Evolutionary conservation across 2,888 invertebrate species (phyloP), one percentile per base, ranked within the genome.

Genomic region (Timema podura): DNA sequence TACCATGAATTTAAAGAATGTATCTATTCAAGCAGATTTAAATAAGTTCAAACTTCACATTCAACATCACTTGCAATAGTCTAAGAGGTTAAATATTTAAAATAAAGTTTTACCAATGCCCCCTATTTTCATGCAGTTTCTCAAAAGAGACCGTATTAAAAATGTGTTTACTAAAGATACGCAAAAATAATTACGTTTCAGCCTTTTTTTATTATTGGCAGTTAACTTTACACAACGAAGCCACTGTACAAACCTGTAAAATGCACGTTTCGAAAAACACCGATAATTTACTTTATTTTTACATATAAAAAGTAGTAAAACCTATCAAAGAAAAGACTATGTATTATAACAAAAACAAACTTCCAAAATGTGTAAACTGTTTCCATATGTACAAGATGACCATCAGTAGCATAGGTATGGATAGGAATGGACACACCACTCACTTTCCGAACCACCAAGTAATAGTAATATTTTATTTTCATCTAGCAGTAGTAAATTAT

Each of bases 381-480:
- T 51, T 51, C n/a, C n/a, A n/a, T 61, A 61, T 61, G n/a, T 44
- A 61, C 61, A 61, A 61, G 44, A 16, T 61, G 44, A 61, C 61
- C 44, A 61, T 45, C 61, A 15, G 61, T 30, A 61, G 30, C 44
- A 61, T 45, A 61, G 45, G 6, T 30, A 61, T 30, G 45, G 44
- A 16, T 30, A 30, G 45, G 45, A 61, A 13, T 61, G 13, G 11
- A 10, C 45, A 13, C 44, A 30, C 11, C 30, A 30, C 30, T 61
- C 61, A 61, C 44, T 30, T 45, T 45, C 9, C 11, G 45, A 61
- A 9, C 61, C 30, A 44, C 45, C 61, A 61, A 69, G 44, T 66
- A 69, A 69, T 69, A 69, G 59, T 65, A 69, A 69, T 69, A 57
- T 69, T 69, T 69, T 65, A 65, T 65, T 61, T 49, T 49, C 44